Percentiles rank a stretch among this genome's conserved stretches.
Evolutionary conservation across 2,888 invertebrate species (phyloP).

Genomic region (Horisme vitalbata): DNA sequence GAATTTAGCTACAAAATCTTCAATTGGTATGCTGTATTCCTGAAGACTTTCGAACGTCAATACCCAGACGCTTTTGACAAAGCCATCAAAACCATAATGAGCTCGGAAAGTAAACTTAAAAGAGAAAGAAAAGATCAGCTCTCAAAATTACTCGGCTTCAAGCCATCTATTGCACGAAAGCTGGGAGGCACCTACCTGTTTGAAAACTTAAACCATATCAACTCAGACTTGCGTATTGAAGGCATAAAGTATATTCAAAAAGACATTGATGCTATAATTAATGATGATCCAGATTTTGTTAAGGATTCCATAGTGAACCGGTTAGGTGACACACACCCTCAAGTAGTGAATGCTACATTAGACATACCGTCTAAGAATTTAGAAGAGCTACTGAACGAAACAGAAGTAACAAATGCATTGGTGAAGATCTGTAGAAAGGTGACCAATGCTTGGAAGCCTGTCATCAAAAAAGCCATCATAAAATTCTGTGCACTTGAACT

Average conservation of each 20-base stretch:
- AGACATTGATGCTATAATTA: conserved; percentile 72
- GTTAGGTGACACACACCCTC: conserved; percentile 85
- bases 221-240: conserved; percentile 84
- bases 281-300: conserved; percentile 83
- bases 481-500: conserved; percentile 72
- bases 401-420: conserved; percentile 71
- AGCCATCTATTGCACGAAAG: conserved; percentile 80
- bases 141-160: conserved; percentile 75
- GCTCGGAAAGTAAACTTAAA: conserved; percentile 54
- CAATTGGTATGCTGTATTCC: conserved; percentile 79
- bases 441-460: conserved; percentile 62
- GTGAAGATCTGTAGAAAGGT: conserved; percentile 76
- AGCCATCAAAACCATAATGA: conserved; percentile 83
- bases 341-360: conserved; percentile 83
- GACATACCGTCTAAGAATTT: conserved; percentile 63
- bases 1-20: conserved; percentile 60
- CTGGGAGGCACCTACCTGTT: conserved; percentile 82
- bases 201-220: conserved; percentile 88
- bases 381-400: conserved; percentile 67
- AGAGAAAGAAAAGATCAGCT: conserved; percentile 57
- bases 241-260: conserved; percentile 86
- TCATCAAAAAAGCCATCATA: conserved; percentile 64
- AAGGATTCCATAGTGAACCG: conserved; percentile 85
- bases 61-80: conserved; percentile 89
- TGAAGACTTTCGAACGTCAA: conserved; percentile 85